Base-by-base conservation (phyloP, 2,888 invertebrate species). In the Campoplex nolae region DNA sequence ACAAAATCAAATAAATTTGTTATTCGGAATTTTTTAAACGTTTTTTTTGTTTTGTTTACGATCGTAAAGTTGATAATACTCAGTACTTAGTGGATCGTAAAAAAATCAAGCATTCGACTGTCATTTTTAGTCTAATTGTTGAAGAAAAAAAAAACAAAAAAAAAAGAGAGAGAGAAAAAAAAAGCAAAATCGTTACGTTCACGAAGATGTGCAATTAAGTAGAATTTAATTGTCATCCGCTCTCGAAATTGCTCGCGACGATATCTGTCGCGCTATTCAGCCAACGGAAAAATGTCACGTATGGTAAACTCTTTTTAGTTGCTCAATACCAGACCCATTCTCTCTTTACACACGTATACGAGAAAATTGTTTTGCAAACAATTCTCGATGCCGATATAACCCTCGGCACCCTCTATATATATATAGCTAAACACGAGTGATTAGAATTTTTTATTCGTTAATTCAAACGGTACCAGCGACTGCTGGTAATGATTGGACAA, bases 361-460 rank as follows among this genome's bases (percentile, higher is more conserved):
- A 74, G 23, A 16, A n/a, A 32, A 56, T 75, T 58, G 58, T 75
- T 75, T 54, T 38, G 28, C n/a, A 58, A 75, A 75, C 58, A 75
- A 75, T 75, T 75, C 35, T n/a, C 28, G 1, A 32, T n/a, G 11
- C 11, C 51, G 54, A 54, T 54, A 54, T 32, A 32, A 23, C 23
- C 23, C 48, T 42, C n/a, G 65, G 13, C 48, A 58, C 58, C 28
- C 58, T 42, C 38, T n/a, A 28, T 32, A 32, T 32, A 32, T 62
- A 16, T 51, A 18, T 11, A 9, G n/a, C 35, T n/a, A 54, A 16
- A 11, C 73, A 18, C 54, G 16, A 54, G 51, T 48, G 28, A 35
- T 51, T 51, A 35, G 7, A 48, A 28, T 48, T 71, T 71, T 35
- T 1, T 35, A n/a, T 32, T 48, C n/a, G 73, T 16, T 16, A 62